Percentiles rank a stretch among this genome's conserved stretches.
Conservation (phyloP, 1,140 invertebrate genomes). For the Apocrypta bakeri region DNA sequence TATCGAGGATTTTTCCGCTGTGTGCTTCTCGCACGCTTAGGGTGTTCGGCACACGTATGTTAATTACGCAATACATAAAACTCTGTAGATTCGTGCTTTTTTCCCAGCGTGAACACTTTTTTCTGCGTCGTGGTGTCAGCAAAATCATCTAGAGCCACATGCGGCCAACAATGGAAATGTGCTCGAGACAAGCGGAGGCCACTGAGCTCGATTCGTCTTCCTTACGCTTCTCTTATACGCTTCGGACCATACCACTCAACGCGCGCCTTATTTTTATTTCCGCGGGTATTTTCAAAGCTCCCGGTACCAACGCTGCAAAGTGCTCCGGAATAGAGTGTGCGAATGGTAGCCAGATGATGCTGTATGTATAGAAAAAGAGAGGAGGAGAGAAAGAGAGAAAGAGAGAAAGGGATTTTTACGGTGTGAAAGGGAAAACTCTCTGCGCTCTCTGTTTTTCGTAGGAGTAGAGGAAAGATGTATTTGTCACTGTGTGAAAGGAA, state of each 20-base stretch:
- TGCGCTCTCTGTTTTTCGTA: neutral
- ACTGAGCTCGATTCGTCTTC: conserved; percentile 59
- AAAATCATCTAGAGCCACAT: neutral
- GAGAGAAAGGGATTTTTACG: neutral
- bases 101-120: neutral
- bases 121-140: neutral
- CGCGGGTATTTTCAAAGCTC: conserved; percentile 57
- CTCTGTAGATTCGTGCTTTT: neutral
- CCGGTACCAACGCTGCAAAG: conserved; percentile 55
- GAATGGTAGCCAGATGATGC: conserved; percentile 52
- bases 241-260: conserved; percentile 46
- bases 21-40: conserved; percentile 1
- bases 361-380: conserved; percentile 34
- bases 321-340: conserved; percentile 57
- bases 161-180: conserved; percentile 8
- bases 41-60: too few species aligned
- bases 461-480: neutral
- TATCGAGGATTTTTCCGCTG: neutral
- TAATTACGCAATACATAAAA: neutral
- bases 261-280: conserved; percentile 62
- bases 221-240: conserved; percentile 51
- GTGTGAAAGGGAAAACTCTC: neutral
- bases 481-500: neutral
- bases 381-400: too few species aligned
- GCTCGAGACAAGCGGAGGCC: conserved; percentile 40